phyloP scores from a whole-genome alignment of 2,113 vertebrate genomes.

The Pedionomus torquatus region DNA sequence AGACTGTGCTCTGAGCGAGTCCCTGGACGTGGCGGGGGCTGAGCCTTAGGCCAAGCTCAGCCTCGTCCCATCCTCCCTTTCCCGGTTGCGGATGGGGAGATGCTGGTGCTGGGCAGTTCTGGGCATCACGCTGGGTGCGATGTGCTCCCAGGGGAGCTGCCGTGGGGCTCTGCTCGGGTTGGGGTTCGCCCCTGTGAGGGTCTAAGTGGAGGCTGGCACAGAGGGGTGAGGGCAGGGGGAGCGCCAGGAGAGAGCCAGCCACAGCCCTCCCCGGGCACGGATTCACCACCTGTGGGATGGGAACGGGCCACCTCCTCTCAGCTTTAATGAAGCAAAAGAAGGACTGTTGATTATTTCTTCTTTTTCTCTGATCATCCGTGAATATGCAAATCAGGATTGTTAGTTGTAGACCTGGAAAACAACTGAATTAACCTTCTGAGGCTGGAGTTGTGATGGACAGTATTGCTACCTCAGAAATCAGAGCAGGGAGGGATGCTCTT shows the following conservation, averaged over 20 bases:
- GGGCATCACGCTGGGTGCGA: accelerated
- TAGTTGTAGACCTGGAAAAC: neutral
- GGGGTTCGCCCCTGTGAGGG: neutral
- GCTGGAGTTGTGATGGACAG: neutral
- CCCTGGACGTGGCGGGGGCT: neutral
- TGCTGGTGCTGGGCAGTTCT: neutral
- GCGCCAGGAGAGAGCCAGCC: neutral
- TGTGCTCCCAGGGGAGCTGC: neutral
- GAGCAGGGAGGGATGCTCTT: neutral
- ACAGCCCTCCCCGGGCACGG: neutral
- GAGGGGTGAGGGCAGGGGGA: neutral
- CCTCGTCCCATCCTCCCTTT: neutral
- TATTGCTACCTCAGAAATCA: neutral
- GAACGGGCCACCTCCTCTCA: neutral
- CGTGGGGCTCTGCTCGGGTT: neutral
- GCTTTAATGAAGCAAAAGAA: neutral
- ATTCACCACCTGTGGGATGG: neutral
- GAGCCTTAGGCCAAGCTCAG: neutral
- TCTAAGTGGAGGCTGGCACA: accelerated
- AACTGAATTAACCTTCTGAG: neutral
- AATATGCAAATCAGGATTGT: neutral
- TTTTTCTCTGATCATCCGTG: neutral
- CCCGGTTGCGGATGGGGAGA: neutral
- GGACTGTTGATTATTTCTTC: neutral
- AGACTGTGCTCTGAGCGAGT: neutral